A percentile compares a stretch with the other conserved stretches of the same genome.
Conservation (phyloP, 2,113 vertebrate species). For the Dasyornis broadbenti region DNA sequence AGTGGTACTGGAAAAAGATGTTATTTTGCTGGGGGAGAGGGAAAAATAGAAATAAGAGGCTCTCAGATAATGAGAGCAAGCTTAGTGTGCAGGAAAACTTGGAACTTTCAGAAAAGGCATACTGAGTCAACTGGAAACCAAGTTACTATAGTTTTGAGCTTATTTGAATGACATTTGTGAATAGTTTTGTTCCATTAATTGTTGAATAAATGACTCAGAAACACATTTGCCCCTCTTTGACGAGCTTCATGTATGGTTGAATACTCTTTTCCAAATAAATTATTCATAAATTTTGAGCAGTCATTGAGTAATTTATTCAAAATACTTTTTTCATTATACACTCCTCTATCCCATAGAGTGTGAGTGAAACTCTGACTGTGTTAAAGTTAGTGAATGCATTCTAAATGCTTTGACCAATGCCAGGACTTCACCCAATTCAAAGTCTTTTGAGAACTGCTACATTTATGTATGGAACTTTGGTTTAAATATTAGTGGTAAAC, state of each 20-base stretch:
- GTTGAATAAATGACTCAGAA: conserved; percentile 52
- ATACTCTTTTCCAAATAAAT: conserved; percentile 35
- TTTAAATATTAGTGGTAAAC: not conserved
- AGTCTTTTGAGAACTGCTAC: not conserved
- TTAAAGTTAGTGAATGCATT: not conserved
- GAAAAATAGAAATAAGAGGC: conserved; percentile 4
- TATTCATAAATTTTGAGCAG: conserved; percentile 44
- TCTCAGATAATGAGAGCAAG: not conserved
- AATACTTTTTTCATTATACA: conserved; percentile 31
- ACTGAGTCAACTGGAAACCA: conserved; percentile 34
- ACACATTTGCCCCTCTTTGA: conserved; percentile 27
- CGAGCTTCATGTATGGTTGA: conserved; percentile 1
- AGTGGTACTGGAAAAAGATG: not conserved
- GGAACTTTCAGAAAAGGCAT: conserved; percentile 15
- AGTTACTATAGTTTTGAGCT: not conserved
- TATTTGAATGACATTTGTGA: conserved; percentile 38
- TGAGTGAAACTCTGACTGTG: not conserved
- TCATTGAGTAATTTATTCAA: conserved; percentile 42
- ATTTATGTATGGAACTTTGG: not conserved
- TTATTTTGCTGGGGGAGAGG: not conserved
- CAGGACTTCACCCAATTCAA: not conserved
- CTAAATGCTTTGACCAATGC: not conserved
- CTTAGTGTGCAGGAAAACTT: conserved; percentile 18
- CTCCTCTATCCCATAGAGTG: not conserved
- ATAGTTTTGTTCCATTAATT: conserved; percentile 18